Evolutionary conservation across 2,113 vertebrate species (phyloP), one percentile per base, ranked within the genome.

Genomic region (Tyto alba): DNA sequence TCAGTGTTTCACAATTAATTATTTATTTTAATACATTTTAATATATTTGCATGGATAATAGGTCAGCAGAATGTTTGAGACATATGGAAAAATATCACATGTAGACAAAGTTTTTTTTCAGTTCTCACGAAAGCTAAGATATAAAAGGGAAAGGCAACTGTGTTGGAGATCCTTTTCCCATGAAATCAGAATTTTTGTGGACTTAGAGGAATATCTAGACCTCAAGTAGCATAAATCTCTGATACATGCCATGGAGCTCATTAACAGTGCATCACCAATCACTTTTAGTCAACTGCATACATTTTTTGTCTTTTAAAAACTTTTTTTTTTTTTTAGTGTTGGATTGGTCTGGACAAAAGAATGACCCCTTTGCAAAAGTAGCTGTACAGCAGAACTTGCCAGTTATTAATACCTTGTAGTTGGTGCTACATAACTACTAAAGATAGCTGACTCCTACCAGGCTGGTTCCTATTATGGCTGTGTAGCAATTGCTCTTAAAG

Each of bases 341-440:
- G n/a, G 13, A 41, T 72, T 56, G 32, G 16, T 38, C 27, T 74
- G 32, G 62, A 50, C 23, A 67, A 75, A 88, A 84, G 57, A 92
- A 78, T 57, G 34, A 75, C 41, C 27, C 36, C 23, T 74, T 80
- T 67, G 56, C 81, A 78, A 57, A 90, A 94, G 59, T 57, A 88
- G 73, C 45, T 67, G 71, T 20, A 78, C 1, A 4, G 41, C 40
- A 60, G 71, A 83, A 86, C 69, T 66, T 90, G 60, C 41, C 72
- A 85, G 92, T 72, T 95, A 92, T 94, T 96, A 85, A 89, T 95
- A 96, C 72, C 67, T 96, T 88, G 45, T 94, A 53, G 76, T 38
- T 80, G 66, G 30, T 96, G 48, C 83, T 83, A 62, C 72, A 20
- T 78, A 84, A 84, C 59, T 85, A 84, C 87, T 90, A 95, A 90